These are phyloP conservation scores for Zoanthus sansibaricus DNA, from an alignment of 92 coral and sea anemone species.

Conservation along the genomic window DNA sequence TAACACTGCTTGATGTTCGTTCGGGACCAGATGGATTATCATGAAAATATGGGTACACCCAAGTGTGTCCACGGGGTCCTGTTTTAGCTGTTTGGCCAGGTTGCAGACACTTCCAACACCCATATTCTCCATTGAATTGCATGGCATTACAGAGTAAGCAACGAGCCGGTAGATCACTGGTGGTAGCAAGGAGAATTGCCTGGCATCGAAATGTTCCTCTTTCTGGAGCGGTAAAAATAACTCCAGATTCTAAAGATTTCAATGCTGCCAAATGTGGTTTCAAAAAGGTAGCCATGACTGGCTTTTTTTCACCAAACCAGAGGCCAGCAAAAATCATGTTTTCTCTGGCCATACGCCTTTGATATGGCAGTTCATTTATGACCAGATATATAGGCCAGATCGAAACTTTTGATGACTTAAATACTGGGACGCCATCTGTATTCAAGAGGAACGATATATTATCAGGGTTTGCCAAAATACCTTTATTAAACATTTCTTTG, in stretches of 20 bases:
- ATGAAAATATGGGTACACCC: too few species aligned
- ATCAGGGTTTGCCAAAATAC: constrained; percentile 24
- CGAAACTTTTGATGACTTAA: constrained; percentile 53
- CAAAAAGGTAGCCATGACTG: constrained; percentile 52
- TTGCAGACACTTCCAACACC: neutral
- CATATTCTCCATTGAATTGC: constrained; percentile 58
- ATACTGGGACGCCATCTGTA: constrained; percentile 60
- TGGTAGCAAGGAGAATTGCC: constrained; percentile 49
- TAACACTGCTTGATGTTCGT: too few species aligned
- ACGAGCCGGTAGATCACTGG: constrained; percentile 54
- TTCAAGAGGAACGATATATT: constrained; percentile 50
- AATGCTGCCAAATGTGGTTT: constrained; percentile 52
- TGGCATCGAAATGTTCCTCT: neutral
- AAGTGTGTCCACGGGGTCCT: too few species aligned
- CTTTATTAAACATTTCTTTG: constrained; percentile 20
- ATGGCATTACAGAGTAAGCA: constrained; percentile 30
- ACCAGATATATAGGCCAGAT: constrained; percentile 59
- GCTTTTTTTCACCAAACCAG: constrained; percentile 62
- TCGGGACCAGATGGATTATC: too few species aligned
- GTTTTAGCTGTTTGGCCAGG: too few species aligned
- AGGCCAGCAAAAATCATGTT: constrained; percentile 63
- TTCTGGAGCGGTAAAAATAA: constrained; percentile 11
- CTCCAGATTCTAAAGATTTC: constrained; percentile 45
- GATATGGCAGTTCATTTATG: constrained; percentile 60
- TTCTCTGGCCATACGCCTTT: constrained; percentile 46